These are phyloP conservation scores for Gymnorhina tibicen DNA, from an alignment of 2,113 vertebrate species.

Conservation along the genomic window DNA sequence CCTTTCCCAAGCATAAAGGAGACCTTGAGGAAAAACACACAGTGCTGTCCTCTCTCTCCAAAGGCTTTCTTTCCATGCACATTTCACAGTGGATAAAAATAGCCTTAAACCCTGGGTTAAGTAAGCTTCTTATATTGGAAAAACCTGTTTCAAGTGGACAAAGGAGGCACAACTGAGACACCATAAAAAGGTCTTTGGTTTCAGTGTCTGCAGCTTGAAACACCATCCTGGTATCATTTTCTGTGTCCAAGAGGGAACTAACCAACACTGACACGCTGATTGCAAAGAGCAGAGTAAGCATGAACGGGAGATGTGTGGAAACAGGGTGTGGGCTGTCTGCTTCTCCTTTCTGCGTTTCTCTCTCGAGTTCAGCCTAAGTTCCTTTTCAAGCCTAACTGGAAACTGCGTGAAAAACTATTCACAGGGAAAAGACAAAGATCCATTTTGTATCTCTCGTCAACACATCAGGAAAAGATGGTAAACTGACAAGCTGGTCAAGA, in stretches of 20 bases:
- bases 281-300: background rate
- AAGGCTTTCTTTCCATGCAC: background rate
- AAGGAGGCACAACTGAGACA: background rate
- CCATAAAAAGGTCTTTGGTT: background rate
- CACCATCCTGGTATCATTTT: background rate
- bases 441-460: background rate
- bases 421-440: background rate
- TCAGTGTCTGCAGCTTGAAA: background rate
- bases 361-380: background rate
- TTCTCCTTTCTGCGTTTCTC: background rate
- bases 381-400: background rate
- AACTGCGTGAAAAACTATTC: background rate
- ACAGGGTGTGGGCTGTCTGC: background rate
- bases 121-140: constrained; percentile 47
- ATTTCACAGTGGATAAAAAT: constrained; percentile 26
- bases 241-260: background rate
- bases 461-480: background rate
- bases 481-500: background rate
- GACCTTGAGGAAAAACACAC: background rate
- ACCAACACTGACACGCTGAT: background rate
- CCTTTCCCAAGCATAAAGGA: background rate
- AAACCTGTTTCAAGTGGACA: constrained; percentile 24
- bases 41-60: background rate
- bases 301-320: background rate
- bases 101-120: constrained; percentile 46